phyloP scores from a whole-genome alignment of 2,113 vertebrate genomes.

The Zonotrichia leucophrys region DNA sequence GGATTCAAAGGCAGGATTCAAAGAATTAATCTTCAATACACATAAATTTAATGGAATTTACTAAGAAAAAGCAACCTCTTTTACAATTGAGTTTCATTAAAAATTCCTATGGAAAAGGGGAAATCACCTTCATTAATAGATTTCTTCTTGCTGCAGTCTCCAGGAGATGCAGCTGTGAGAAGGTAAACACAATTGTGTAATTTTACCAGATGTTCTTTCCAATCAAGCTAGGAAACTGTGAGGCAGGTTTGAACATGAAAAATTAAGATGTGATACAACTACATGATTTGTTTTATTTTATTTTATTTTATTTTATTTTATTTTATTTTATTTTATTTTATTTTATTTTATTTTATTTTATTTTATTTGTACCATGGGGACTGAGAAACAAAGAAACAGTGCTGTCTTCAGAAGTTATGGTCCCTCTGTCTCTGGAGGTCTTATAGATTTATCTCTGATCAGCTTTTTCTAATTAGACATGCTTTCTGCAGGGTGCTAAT shows the following conservation, averaged over 20 bases:
- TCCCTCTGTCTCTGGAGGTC: background rate
- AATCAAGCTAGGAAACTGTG: background rate
- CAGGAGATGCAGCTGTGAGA: background rate
- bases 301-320: background rate
- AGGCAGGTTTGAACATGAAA: background rate
- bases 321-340: background rate
- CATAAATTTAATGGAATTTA: background rate
- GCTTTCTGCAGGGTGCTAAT: fast-evolving
- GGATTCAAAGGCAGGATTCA: background rate
- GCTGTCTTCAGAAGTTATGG: background rate
- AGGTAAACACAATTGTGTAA: background rate
- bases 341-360: background rate
- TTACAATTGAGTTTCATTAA: background rate
- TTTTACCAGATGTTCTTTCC: background rate
- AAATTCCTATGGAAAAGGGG: background rate
- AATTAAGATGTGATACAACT: background rate
- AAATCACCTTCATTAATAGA: background rate
- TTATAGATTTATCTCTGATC: background rate
- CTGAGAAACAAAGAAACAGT: background rate
- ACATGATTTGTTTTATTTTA: background rate
- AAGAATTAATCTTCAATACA: background rate
- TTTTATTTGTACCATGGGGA: background rate
- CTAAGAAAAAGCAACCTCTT: background rate
- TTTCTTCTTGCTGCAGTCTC: background rate
- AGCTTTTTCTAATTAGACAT: background rate